phyloP scores from a whole-genome alignment of 2,888 invertebrate species.

The Leptarthrus brevirostris region DNA sequence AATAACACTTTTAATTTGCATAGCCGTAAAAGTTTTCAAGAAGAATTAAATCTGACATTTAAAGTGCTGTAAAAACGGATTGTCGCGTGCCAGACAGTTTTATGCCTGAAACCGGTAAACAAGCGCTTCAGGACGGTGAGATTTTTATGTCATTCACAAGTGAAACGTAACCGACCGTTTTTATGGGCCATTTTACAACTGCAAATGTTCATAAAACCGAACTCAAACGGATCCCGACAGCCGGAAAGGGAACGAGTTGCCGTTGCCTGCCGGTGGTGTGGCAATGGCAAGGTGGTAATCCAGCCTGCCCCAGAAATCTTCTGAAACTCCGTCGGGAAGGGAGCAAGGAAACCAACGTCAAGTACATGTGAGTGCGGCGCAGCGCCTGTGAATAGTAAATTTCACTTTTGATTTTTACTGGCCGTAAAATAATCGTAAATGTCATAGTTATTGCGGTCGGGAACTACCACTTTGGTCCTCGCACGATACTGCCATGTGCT shows the following conservation, averaged over 20 bases:
- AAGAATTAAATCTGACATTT: background rate
- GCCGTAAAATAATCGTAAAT: slow-evolving; percentile 66
- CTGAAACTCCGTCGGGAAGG: background rate
- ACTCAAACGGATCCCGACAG: slow-evolving; percentile 34
- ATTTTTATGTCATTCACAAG: slow-evolving; percentile 23
- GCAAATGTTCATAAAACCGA: slow-evolving; percentile 51
- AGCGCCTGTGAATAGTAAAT: slow-evolving; percentile 60
- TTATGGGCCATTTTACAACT: slow-evolving; percentile 52
- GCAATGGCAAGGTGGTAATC: background rate
- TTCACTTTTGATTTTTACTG: slow-evolving; percentile 67
- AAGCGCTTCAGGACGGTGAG: background rate
- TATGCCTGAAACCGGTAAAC: background rate
- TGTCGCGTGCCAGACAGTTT: slow-evolving; percentile 2
- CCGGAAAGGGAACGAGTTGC: background rate
- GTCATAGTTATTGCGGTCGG: slow-evolving; percentile 65
- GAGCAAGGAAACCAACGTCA: background rate
- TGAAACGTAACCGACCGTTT: slow-evolving; percentile 44
- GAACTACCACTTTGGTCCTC: slow-evolving; percentile 63
- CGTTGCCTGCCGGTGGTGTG: background rate
- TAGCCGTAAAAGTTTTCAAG: background rate
- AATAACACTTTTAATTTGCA: slow-evolving; percentile 18
- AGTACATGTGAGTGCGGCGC: background rate
- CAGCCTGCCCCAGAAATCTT: slow-evolving; percentile 1
- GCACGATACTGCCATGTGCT: slow-evolving; percentile 51
- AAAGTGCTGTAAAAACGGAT: background rate